phyloP scores from a whole-genome alignment of 2,888 invertebrate species.

The Dorcus parallelipipedus region DNA sequence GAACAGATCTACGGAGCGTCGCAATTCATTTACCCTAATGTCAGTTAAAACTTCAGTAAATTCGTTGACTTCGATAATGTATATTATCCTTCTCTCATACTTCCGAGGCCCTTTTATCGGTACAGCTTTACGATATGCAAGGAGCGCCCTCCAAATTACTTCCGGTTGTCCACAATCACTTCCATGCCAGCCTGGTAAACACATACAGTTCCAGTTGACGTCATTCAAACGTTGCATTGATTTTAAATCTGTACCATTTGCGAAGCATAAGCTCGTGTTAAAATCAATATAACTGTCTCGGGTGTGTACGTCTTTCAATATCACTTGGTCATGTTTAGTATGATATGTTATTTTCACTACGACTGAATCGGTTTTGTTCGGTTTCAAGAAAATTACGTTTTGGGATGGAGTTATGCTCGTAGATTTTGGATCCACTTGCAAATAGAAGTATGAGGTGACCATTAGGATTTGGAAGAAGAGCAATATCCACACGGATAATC shows the following conservation, averaged over 20 bases:
- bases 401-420: constrained; percentile 2
- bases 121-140: constrained; percentile 54
- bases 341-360: constrained; percentile 37
- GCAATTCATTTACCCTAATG: constrained; percentile 59
- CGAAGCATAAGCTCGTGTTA: constrained; percentile 47
- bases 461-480: constrained; percentile 41
- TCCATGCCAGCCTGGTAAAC: constrained; percentile 63
- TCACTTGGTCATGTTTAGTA: constrained; percentile 32
- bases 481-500: constrained; percentile 43
- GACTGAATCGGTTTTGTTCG: constrained; percentile 4
- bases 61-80: constrained; percentile 54
- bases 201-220: constrained; percentile 52
- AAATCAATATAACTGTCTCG: constrained; percentile 42
- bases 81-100: constrained; percentile 54
- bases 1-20: constrained; percentile 62
- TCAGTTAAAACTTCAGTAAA: constrained; percentile 57
- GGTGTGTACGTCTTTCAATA: constrained; percentile 32
- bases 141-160: constrained; percentile 62
- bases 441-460: constrained; percentile 41
- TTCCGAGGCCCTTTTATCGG: constrained; percentile 48
- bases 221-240: constrained; percentile 42
- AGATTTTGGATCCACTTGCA: constrained; percentile 25
- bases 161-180: constrained; percentile 65
- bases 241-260: constrained; percentile 45
- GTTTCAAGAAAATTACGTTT: constrained; percentile 20